Evolutionary conservation across 2,113 vertebrate species (phyloP).

Genomic region (Crotalus viridis): DNA sequence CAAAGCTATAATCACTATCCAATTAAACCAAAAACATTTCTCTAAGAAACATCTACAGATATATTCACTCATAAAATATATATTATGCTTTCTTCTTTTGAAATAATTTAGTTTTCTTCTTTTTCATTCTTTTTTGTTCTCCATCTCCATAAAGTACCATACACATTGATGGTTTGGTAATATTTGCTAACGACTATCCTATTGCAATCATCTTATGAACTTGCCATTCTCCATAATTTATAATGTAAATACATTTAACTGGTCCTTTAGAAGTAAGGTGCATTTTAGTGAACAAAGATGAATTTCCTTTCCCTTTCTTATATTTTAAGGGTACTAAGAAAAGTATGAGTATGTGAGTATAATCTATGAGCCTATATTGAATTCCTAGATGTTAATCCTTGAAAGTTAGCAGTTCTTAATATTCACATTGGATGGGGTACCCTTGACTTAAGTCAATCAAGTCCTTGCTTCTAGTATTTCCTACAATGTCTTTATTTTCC

Average conservation of each 20-base stretch:
- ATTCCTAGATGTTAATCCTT: neutral
- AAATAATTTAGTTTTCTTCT: neutral
- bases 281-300: neutral
- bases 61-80: neutral
- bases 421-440: neutral
- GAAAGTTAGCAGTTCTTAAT: neutral
- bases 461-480: neutral
- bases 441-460: neutral
- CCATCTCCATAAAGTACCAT: neutral
- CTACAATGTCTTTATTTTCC: neutral
- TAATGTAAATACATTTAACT: neutral
- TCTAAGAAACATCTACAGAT: neutral
- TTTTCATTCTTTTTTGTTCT: neutral
- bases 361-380: neutral
- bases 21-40: neutral
- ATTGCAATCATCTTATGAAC: neutral
- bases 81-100: neutral
- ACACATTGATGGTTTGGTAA: neutral
- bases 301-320: neutral
- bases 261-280: neutral
- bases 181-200: neutral
- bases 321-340: neutral
- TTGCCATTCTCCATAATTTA: neutral
- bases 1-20: neutral
- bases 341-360: neutral